Base-by-base conservation (phyloP, 1,140 invertebrate species). In the Schmidtea mediterranea region DNA sequence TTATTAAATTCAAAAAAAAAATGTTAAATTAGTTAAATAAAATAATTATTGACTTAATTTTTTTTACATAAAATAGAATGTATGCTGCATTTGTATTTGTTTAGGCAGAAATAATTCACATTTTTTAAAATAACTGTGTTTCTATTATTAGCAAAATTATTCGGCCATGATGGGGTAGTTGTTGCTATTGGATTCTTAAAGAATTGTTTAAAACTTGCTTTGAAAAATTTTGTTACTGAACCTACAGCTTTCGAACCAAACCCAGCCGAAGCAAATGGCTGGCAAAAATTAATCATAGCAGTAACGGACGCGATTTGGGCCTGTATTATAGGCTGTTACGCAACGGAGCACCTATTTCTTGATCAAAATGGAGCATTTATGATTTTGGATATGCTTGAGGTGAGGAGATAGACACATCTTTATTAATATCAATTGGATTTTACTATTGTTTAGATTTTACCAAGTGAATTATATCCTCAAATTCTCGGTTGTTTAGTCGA, bases 271-370 rank as follows among this genome's bases (percentile, higher is more conserved):
- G 63, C 62, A 13, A 54, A 65, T 13, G 63, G 62, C 19, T 62
- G 64, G 50, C 62, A 66, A 49, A 53, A 58, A n/a, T 54, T 67
- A 5, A 49, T 67, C 1, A 48, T 65, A 23, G 55, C 62, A 2
- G 55, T 61, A 24, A 56, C 66, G 32, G 62, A 67, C 52, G 59
- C 57, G 52, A 55, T 63, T n/a, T 67, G 65, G 65, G 62, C 61
- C 57, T 55, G 57, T 26, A 53, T 66, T 45, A 58, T 66, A 45
- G 62, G 62, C 3, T 63, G 60, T 51, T 60, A 58, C 46, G 32
- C 56, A 1, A 65, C 61, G 22, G 65, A 67, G 48, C 61, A 66
- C 53, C 60, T 59, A 43, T 63, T 66, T 36, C 49, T 67, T 47
- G 62, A 66, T 52, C 62, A 59, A 49, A 60, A 65, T 49, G 65